A percentile compares a stretch with the other conserved stretches of the same genome.
These are phyloP conservation scores for Lacerta agilis DNA, from an alignment of 2,797 vertebrate genomes.

Conservation along the genomic window DNA sequence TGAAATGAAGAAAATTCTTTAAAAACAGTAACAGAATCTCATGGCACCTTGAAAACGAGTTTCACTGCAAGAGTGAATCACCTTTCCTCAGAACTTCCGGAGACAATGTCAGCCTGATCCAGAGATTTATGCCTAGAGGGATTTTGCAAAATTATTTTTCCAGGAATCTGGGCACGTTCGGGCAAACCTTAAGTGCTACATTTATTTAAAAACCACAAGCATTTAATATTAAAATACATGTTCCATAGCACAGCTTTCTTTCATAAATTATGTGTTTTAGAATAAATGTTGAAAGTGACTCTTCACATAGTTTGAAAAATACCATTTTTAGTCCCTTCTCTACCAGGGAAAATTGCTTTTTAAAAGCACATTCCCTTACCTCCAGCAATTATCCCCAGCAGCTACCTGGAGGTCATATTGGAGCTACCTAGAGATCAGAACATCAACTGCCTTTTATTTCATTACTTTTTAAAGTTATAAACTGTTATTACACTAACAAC, in stretches of 20 bases:
- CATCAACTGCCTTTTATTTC: neutral
- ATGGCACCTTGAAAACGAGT: neutral
- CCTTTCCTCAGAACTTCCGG: neutral
- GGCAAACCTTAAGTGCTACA: neutral
- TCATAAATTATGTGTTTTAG: neutral
- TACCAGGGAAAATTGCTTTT: neutral
- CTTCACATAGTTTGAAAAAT: neutral
- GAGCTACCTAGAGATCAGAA: neutral
- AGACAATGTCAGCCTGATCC: neutral
- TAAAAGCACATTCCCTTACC: neutral
- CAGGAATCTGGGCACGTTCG: neutral
- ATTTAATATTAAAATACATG: neutral
- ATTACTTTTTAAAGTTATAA: too few relatives aligned
- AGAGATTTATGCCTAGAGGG: neutral
- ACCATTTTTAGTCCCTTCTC: neutral
- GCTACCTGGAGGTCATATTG: neutral
- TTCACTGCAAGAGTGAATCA: neutral
- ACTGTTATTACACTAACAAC: neutral
- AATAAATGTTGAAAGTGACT: neutral
- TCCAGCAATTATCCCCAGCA: neutral
- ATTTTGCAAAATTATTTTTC: neutral
- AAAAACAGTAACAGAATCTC: neutral
- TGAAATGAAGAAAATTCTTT: neutral
- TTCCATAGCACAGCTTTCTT: neutral
- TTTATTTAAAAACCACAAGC: neutral